Base-by-base conservation (phyloP, 2,113 vertebrate species). In the Rhinogobius similis region DNA sequence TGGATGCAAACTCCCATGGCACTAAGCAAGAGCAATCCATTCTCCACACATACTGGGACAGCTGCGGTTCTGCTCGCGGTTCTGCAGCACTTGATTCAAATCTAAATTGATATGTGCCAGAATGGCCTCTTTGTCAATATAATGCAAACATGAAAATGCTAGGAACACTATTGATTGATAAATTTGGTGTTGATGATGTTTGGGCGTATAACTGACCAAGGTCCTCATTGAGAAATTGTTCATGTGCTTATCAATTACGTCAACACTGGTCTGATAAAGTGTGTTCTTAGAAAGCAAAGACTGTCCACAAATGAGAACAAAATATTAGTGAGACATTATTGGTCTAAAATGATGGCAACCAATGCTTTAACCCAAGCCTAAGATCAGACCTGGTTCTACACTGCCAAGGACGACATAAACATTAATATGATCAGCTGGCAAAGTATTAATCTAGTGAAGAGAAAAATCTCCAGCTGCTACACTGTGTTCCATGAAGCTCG, bases 41-140 rank as follows among this genome's bases (percentile, higher is more conserved):
- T 93, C 90, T 92, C 92, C 92, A 92, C 85, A 89, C 90, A 90
- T 87, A 86, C 90, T 90, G 87, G 86, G 91, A 90, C 90, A 91
- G 93, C 91, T 93, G 91, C 89, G 79, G 78, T 91, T 85, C 78
- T 87, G 86, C 87, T 78, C 87, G 85, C 79, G 55, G 87, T 81
- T 65, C 23, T 61, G 89, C 87, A 53, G 52, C 78, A 83, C 81
- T 90, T 90, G 75, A 91, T 90, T 90, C 83, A 86, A 87, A 86
- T 84, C 88, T 79, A 85, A 78, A 83, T 67, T 62, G 74, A 59
- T 81, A 21, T 73, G 67, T 90, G 89, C 87, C 86, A 90, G 86
- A 74, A 81, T 11, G 72, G 74, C 65, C 53, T 77, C 86, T 90
- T 90, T 84, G 80, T 90, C 13, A 14, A 27, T 9, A 56, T 24